Percentiles rank a stretch among this genome's conserved stretches.
phyloP scores from a whole-genome alignment of 2,797 vertebrate genomes.

The Numenius phaeopus region DNA sequence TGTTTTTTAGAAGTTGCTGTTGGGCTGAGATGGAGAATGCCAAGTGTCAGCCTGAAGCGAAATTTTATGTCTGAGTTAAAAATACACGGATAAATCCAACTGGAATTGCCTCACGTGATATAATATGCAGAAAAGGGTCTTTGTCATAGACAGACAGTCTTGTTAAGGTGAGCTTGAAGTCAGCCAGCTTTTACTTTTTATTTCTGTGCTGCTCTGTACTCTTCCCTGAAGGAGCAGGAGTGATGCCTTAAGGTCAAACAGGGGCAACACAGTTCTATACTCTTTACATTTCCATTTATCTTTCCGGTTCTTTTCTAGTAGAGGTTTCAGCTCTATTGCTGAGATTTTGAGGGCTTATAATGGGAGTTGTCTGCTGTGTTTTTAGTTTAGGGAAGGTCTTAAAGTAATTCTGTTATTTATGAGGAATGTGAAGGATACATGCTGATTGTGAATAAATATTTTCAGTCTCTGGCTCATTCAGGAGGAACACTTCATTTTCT shows the following conservation, averaged over 20 bases:
- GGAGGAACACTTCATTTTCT: not conserved
- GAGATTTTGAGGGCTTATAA: not conserved
- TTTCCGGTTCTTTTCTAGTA: not conserved
- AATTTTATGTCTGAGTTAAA: conserved; percentile 72
- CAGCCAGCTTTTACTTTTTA: conserved; percentile 29
- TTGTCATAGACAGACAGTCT: conserved; percentile 44
- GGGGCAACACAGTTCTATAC: conserved; percentile 6
- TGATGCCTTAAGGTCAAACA: conserved; percentile 18
- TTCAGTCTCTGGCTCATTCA: not conserved
- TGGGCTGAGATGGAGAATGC: conserved; percentile 37
- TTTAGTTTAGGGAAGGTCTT: not conserved
- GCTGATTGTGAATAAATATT: not conserved
- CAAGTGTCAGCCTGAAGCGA: conserved; percentile 71
- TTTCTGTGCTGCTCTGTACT: conserved; percentile 7
- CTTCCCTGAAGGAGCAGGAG: conserved; percentile 6
- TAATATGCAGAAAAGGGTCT: conserved; percentile 74
- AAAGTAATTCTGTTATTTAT: not conserved
- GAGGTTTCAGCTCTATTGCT: not conserved
- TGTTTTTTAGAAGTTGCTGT: conserved; percentile 26
- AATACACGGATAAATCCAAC: conserved; percentile 72
- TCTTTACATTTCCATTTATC: conserved; percentile 12
- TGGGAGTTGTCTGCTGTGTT: not conserved
- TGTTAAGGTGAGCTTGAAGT: conserved; percentile 52
- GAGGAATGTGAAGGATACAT: not conserved
- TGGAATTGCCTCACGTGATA: conserved; percentile 71